Base-by-base conservation (phyloP, 23 tunicate species). In the Clavelina lepadiformis region DNA sequence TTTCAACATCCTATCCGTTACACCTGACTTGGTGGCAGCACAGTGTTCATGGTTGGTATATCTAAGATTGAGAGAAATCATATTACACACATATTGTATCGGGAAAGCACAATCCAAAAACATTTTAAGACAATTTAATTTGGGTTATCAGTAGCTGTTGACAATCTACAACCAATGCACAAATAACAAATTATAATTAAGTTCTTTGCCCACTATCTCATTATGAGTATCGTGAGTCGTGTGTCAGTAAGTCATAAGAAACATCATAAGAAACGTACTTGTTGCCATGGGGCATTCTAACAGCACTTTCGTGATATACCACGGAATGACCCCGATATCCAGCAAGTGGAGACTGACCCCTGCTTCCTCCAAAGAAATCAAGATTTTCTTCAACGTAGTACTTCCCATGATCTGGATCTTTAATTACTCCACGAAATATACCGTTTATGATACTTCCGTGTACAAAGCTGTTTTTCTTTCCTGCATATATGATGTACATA, bases 391-490 rank as follows among this genome's bases (percentile, higher is more conserved):
- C 96, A 31, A 88, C 68, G 45, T 88, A 88, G 56, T 73, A 88
- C 11, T 32, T 73, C 19, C 96, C 96, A 15, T 65, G 33, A 33
- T 33, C 25, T 13, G 96, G 96, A 35, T 88, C 79, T 0, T 53
- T 24, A 36, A 88, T 80, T 8, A 75, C 83, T 1, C 96, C 96
- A 35, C 89, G 79, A 51, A 88, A 88, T 36, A 88, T 66, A 1
- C 96, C 96, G 62, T 74, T 73, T 13, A 88, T 74, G 3, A 88
- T 88, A 51, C 82, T 88, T 3, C 96, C 96, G 59, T 80, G 78
- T 3, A 88, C 88, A 36, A 26, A 44, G 44, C 87, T 79, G 1
- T 69, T 58, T n/a, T 37, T 53, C 30, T 57, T 35, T 18, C 85
- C 96, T 88, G 50, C 0, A 7, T n/a, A n/a, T n/a, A n/a, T n/a